These are phyloP conservation scores for Orthonychiurus folsomi DNA, from an alignment of 2,888 invertebrate species.

Conservation along the genomic window DNA sequence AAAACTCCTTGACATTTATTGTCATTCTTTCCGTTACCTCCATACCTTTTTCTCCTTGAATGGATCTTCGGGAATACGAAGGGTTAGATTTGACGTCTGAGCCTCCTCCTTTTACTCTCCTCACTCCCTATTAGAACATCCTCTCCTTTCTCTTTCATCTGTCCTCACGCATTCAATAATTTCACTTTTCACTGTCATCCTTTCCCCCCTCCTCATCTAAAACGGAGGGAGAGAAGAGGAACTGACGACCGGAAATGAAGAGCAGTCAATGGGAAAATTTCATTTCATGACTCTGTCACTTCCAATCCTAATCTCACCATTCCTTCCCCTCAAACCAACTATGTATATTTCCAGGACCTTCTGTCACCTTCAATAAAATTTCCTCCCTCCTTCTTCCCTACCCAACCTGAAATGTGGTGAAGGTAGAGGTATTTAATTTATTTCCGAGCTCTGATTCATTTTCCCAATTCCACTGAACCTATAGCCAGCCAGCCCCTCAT, in stretches of 20 bases:
- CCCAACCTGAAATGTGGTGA: background rate
- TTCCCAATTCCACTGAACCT: background rate
- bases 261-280: slow-evolving; percentile 28
- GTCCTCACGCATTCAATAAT: slow-evolving; percentile 2
- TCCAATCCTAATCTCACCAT: slow-evolving; percentile 12
- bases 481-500: too few species aligned
- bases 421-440: background rate
- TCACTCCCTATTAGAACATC: background rate
- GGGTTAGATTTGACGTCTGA: slow-evolving; percentile 18
- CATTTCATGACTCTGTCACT: slow-evolving; percentile 14
- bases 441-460: slow-evolving; percentile 1
- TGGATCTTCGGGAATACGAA: background rate
- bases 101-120: slow-evolving; percentile 8
- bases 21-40: slow-evolving; percentile 29
- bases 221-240: background rate
- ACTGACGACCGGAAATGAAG: slow-evolving; percentile 23
- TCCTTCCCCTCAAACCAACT: too few species aligned
- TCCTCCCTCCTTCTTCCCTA: too few species aligned
- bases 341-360: background rate
- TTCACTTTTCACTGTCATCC: background rate
- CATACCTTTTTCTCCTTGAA: background rate
- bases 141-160: background rate
- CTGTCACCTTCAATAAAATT: background rate
- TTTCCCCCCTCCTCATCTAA: slow-evolving; percentile 4
- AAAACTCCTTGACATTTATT: slow-evolving; percentile 40